Conservation (phyloP, 2,888 invertebrate genomes). For the Eucera pruinosa region DNA sequence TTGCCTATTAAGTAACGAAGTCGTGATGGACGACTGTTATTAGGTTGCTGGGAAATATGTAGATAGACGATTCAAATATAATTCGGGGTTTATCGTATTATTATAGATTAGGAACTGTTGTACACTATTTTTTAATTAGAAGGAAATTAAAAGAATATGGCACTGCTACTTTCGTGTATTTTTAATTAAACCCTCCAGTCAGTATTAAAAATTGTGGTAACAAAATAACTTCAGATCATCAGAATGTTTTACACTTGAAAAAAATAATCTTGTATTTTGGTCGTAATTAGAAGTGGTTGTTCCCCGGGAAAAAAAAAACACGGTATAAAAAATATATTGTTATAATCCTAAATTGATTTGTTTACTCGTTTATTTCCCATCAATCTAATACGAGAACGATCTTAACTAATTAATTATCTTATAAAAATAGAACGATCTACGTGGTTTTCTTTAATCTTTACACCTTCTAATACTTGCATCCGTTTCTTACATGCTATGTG, state of each 20-base stretch:
- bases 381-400: not conserved
- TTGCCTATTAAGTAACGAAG: not conserved
- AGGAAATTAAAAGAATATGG: too few relatives aligned
- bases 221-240: too few relatives aligned
- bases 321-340: too few relatives aligned
- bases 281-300: too few relatives aligned
- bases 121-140: not conserved
- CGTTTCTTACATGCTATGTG: conserved; percentile 4
- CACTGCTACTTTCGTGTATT: too few relatives aligned
- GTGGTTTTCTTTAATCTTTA: not conserved
- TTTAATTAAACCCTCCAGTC: too few relatives aligned
- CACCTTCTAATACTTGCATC: conserved; percentile 28
- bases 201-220: too few relatives aligned
- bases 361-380: not conserved
- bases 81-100: not conserved
- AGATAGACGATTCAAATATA: not conserved
- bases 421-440: conserved; percentile 46
- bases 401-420: conserved; percentile 23
- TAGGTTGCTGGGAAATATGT: not conserved
- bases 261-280: too few relatives aligned
- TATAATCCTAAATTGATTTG: too few relatives aligned
- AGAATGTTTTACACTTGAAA: too few relatives aligned
- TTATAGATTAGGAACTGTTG: not conserved
- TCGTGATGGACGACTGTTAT: not conserved
- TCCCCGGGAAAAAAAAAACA: too few relatives aligned